Evolutionary conservation across 2,888 invertebrate genomes (phyloP), one percentile per base, ranked within the genome.

Genomic region (Bombyx huttoni): DNA sequence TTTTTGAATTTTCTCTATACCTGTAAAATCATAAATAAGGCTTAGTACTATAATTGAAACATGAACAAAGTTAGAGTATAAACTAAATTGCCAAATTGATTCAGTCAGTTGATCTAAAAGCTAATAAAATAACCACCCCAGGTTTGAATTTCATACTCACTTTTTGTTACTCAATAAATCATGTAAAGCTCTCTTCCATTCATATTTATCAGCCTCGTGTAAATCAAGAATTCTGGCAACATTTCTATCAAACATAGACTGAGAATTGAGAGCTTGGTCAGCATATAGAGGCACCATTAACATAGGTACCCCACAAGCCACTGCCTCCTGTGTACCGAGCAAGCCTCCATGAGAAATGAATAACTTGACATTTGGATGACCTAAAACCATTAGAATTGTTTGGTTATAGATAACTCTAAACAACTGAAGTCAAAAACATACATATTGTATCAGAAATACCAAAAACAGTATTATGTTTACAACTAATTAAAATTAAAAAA

Each of bases 261-360:
- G 73, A 47, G 90, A 85, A 65, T 91, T 91, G 14, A 90, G 67
- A 0, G 83, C 84, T 62, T 82, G 89, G 60, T 90, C 89, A n/a
- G 89, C 89, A 58, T 89, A 89, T 46, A 90, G 65, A 0, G 90
- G 89, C 40, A 91, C 82, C 55, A 89, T 89, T 40, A 91, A 62
- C 71, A 90, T 86, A 0, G 90, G 90, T 7, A 89, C 88, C 1
- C 86, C 90, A 58, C 90, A 89, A 34, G 89, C 89, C 24, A 89
- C 89, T 0, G 91, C 89, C 65, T 91, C 92, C 65, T 91, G 91
- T 0, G 90, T 89, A 48, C 91, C 90, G 53, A 91, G 83, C 47
- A 91, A 76, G 7, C 92, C 92, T 7, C 91, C 92, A 71, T 92
- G 92, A 0, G 91, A 90, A 66, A 92, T 89, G 65, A 92, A 91